Evolutionary conservation across 2,113 vertebrate species (phyloP), one percentile per base, ranked within the genome.

Genomic region (Lipophrys pholis): DNA sequence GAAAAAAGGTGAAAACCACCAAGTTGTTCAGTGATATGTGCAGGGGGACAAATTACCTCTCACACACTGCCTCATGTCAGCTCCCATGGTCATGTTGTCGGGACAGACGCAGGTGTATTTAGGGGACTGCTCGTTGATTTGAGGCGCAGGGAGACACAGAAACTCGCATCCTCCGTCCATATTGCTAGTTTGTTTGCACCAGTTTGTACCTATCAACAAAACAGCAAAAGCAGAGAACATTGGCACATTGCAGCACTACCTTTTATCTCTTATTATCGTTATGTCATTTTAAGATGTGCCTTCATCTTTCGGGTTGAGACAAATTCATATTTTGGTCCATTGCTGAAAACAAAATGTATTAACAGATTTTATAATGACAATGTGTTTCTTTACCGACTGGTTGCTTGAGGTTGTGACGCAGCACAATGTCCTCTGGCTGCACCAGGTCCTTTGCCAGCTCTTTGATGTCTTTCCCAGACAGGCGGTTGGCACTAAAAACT

Each of bases 91-190:
- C 87, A 81, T 76, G 75, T 89, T 60, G 8, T 97, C 96, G 0
- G 95, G 94, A 74, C 96, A 98, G 66, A 86, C 92, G 0, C 96
- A 98, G 38, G 96, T 98, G 85, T 95, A 97, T 73, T 94, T 95
- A 12, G 96, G 92, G 0, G 96, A 96, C 48, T 5, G 90, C 0
- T 61, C 0, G 55, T 76, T 90, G 78, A 96, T 92, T 48, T 74
- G 86, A 0, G 96, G 95, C 1, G 96, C 96, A 0, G 96, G 96
- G 6, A 98, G 95, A 69, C 96, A 98, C 72, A 98, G 81, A 73
- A 95, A 95, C 69, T 95, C 94, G 79, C 96, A 98, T 39, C 95
- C 95, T 0, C 96, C 96, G 0, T 96, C 96, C 1, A 21, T 53
- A 1, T 73, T 42, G 15, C 76, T 49, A 0, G 81, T 55, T 14